These are phyloP conservation scores for Turnix velox DNA, from an alignment of 2,113 vertebrate species.

Conservation along the genomic window DNA sequence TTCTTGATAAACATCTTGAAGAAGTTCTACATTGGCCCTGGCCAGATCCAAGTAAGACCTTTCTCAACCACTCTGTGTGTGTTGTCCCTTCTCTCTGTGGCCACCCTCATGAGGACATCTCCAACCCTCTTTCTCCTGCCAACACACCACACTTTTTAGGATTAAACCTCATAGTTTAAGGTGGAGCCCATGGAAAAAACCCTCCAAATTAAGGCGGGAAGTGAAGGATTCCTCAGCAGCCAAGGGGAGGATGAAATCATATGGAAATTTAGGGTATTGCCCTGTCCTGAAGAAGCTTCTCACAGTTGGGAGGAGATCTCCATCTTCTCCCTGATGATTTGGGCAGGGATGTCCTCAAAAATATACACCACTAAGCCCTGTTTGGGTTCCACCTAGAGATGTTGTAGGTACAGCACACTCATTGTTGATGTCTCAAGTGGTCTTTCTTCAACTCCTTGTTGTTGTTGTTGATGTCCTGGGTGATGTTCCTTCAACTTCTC, in stretches of 20 bases:
- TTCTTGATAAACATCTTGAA: constrained; percentile 95
- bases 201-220: rapidly evolving
- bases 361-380: not conserved
- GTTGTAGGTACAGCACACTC: rapidly evolving
- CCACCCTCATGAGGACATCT: rapidly evolving
- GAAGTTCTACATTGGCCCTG: constrained; percentile 92
- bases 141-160: rapidly evolving
- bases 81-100: rapidly evolving
- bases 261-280: not conserved
- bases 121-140: rapidly evolving
- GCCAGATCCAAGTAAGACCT: constrained; percentile 92
- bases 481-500: not conserved
- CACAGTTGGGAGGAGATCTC: not conserved
- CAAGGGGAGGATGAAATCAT: not conserved
- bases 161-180: not conserved
- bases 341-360: not conserved
- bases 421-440: not conserved
- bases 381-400: rapidly evolving
- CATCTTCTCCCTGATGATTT: not conserved
- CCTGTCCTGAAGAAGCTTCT: no score
- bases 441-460: not conserved
- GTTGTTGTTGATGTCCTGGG: not conserved
- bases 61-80: rapidly evolving
- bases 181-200: rapidly evolving
- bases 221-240: rapidly evolving